Evolutionary conservation across 2,113 vertebrate genomes (phyloP).

Genomic region (Plecturocebus donacophilus): DNA sequence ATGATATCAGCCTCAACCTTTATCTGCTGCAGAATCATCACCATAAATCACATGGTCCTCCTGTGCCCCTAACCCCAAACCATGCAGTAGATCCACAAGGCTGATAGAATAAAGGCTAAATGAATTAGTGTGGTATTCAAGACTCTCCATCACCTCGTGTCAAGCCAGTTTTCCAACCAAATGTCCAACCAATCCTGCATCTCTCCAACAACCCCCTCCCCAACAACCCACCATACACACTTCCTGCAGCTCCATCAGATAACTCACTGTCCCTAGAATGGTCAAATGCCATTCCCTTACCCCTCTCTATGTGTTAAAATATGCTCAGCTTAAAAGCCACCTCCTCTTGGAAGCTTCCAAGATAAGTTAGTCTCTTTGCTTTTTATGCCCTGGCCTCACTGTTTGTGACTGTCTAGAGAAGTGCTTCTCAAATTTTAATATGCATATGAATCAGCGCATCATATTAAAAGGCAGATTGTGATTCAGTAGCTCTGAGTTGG

Average conservation of each 20-base stretch:
- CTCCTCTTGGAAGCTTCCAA: slow-evolving; percentile 6
- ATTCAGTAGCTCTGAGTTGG: neutral
- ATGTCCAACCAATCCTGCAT: neutral
- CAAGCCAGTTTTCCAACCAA: neutral
- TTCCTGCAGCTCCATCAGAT: neutral
- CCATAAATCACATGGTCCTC: neutral
- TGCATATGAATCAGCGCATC: neutral
- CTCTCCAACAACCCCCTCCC: too few relatives aligned
- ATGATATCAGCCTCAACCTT: neutral
- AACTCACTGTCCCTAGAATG: neutral
- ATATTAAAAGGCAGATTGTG: neutral
- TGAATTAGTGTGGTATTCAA: neutral
- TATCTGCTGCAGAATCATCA: neutral
- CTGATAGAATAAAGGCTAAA: neutral
- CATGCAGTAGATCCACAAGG: neutral
- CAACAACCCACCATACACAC: too few relatives aligned
- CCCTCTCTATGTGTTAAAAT: neutral
- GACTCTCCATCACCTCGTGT: neutral
- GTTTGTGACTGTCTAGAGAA: neutral
- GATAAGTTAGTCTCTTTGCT: neutral
- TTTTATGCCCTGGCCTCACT: neutral
- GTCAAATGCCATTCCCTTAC: neutral
- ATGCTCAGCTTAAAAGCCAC: neutral
- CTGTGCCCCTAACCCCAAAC: neutral
- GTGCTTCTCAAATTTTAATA: neutral